A percentile compares a stretch with the other conserved stretches of the same genome.
These are phyloP conservation scores for Baronia brevicornis DNA, from an alignment of 2,888 invertebrate species.

Conservation along the genomic window DNA sequence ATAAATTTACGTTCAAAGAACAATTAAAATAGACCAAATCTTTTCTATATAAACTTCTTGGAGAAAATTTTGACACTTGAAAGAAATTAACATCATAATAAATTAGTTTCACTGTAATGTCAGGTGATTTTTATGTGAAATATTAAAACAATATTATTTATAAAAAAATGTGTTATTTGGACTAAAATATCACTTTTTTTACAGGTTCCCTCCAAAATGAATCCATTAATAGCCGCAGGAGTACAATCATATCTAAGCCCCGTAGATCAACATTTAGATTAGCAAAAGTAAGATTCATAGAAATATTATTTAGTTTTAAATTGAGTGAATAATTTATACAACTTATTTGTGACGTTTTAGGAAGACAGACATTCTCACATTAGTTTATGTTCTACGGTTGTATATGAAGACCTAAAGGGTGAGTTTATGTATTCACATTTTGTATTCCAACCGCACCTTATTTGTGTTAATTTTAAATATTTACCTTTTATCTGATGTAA, in stretches of 20 bases:
- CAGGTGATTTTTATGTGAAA: slow-evolving; percentile 46
- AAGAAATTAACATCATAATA: too few relatives aligned
- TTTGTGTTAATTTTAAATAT: background rate
- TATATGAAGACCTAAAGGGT: slow-evolving; percentile 57
- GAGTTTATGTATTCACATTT: slow-evolving; percentile 14
- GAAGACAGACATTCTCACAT: slow-evolving; percentile 47
- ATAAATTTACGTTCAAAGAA: too few relatives aligned
- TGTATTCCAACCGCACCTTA: background rate
- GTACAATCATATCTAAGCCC: slow-evolving; percentile 59
- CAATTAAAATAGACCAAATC: too few relatives aligned
- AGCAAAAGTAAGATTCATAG: slow-evolving; percentile 51
- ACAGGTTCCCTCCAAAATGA: slow-evolving; percentile 67
- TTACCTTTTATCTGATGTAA: too few relatives aligned
- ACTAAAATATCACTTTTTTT: slow-evolving; percentile 23
- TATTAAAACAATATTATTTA: slow-evolving; percentile 14
- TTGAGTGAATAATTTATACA: background rate
- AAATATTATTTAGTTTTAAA: background rate
- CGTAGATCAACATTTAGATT: slow-evolving; percentile 57
- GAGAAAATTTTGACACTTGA: too few relatives aligned
- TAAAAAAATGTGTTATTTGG: slow-evolving; percentile 10
- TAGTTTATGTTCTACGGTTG: slow-evolving; percentile 43
- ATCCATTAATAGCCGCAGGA: slow-evolving; percentile 61
- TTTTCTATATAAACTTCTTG: too few relatives aligned
- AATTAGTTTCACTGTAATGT: slow-evolving; percentile 74
- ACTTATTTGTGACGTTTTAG: slow-evolving; percentile 32